Percentiles rank a stretch among this genome's conserved stretches.
Evolutionary conservation across 2,113 vertebrate genomes (phyloP).

Genomic region (Chaetodon auriga): DNA sequence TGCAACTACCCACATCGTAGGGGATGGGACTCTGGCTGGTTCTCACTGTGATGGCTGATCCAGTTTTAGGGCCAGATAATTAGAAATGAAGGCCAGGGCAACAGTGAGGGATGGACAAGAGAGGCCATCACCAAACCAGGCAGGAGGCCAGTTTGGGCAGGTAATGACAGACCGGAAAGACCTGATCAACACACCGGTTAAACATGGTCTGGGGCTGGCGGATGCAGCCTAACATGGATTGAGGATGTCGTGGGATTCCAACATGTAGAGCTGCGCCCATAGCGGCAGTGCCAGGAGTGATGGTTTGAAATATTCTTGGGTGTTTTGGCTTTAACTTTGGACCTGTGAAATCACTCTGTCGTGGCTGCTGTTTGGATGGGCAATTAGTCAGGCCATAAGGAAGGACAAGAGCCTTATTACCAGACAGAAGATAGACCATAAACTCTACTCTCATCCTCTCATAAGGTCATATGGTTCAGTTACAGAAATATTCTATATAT

Average conservation of each 20-base stretch:
- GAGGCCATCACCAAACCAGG: not conserved
- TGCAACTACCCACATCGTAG: constrained; percentile 29
- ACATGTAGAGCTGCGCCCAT: constrained; percentile 24
- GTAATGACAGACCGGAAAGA: constrained; percentile 39
- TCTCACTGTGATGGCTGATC: not conserved
- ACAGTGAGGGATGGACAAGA: not conserved
- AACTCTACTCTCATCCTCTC: too few species aligned
- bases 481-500: too few species aligned
- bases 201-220: constrained; percentile 4
- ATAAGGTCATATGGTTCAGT: too few species aligned
- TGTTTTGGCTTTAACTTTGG: constrained; percentile 23
- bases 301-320: constrained; percentile 14
- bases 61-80: not conserved
- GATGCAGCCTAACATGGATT: constrained; percentile 20
- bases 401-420: not conserved
- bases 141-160: constrained; percentile 10
- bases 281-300: constrained; percentile 11
- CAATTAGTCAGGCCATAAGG: not conserved
- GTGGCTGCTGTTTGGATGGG: constrained; percentile 12
- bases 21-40: not conserved
- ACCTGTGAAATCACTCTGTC: not conserved
- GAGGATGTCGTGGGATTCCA: constrained; percentile 27
- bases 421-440: not conserved
- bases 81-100: not conserved
- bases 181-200: not conserved